phyloP scores from a whole-genome alignment of 2,797 vertebrate species.

The Holocentrus rufus region DNA sequence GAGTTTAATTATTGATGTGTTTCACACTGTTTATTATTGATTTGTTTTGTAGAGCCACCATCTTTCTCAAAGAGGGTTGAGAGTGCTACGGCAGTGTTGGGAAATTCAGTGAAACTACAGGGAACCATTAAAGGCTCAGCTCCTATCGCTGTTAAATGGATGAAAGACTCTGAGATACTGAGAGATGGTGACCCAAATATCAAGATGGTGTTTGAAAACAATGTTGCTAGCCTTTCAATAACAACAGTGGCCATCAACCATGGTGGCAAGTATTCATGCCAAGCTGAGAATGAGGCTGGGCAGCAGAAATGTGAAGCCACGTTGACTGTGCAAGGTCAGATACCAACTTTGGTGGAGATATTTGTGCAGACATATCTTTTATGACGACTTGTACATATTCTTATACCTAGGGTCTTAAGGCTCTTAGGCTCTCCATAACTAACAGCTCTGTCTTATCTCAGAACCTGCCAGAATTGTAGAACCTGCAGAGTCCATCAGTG shows the following conservation, averaged over 20 bases:
- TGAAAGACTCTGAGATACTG: constrained; percentile 92
- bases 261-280: constrained; percentile 91
- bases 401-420: constrained; percentile 19
- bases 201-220: constrained; percentile 89
- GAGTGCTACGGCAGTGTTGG: constrained; percentile 89
- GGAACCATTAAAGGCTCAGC: constrained; percentile 91
- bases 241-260: constrained; percentile 86
- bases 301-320: constrained; percentile 94
- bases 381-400: background rate
- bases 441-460: constrained; percentile 76
- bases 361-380: background rate
- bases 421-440: constrained; percentile 38
- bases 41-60: constrained; percentile 89
- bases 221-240: constrained; percentile 87
- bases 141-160: constrained; percentile 92
- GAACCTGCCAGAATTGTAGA: constrained; percentile 96
- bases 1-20: constrained; percentile 6
- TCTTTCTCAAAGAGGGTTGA: constrained; percentile 94
- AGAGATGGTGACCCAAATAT: constrained; percentile 90
- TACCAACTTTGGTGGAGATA: constrained; percentile 13
- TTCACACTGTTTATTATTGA: constrained; percentile 28
- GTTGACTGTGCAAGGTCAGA: constrained; percentile 95
- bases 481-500: constrained; percentile 92
- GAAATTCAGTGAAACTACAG: constrained; percentile 88
- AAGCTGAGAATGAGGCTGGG: constrained; percentile 95